A percentile compares a stretch with the other conserved stretches of the same genome.
phyloP scores from a whole-genome alignment of 2,888 invertebrate genomes.

The Nephrotoma flavescens region DNA sequence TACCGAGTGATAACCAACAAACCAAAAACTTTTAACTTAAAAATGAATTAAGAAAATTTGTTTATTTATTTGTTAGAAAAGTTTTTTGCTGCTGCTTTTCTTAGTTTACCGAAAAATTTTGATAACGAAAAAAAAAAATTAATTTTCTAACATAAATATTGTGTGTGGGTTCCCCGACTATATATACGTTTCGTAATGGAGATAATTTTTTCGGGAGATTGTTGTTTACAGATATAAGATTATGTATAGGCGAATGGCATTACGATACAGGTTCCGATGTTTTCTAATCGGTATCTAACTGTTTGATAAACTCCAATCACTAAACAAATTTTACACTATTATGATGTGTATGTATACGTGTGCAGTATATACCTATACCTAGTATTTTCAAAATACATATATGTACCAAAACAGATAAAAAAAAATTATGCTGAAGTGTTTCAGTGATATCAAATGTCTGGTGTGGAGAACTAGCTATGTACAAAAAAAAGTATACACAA shows the following conservation, averaged over 20 bases:
- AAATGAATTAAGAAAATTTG: neutral
- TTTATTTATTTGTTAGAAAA: neutral
- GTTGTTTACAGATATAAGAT: neutral
- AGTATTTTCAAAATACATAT: no score
- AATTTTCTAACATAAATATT: neutral
- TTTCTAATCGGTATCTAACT: no score
- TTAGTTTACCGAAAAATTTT: neutral
- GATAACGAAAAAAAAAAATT: neutral
- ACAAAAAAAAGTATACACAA: no score
- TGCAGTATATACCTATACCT: no score
- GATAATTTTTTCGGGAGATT: neutral
- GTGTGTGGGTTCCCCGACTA: no score
- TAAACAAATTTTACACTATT: no score
- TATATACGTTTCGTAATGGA: neutral
- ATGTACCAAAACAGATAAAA: neutral
- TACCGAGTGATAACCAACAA: neutral
- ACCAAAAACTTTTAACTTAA: neutral
- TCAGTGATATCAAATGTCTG: neutral
- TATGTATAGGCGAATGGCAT: no score
- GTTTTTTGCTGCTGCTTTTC: neutral
- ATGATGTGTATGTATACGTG: no score
- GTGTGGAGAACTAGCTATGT: neutral
- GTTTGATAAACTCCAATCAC: no score
- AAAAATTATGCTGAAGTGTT: neutral
- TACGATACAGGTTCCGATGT: no score